Evolutionary conservation across 2,797 vertebrate species (phyloP).

Genomic region (Halcyon chelicuti): DNA sequence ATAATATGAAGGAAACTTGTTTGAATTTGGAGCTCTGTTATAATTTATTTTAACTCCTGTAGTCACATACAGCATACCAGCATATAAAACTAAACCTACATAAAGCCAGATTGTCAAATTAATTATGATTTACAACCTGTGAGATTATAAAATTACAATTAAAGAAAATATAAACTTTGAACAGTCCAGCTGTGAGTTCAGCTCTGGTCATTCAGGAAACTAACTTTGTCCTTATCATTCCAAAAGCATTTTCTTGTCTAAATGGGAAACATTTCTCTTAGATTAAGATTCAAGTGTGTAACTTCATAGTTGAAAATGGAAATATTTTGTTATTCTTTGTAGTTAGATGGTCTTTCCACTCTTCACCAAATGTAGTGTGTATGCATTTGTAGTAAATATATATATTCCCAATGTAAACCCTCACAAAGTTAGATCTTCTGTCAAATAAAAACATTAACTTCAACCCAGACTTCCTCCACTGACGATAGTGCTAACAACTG

Average conservation of each 20-base stretch:
- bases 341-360: not conserved
- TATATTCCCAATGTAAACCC: not conserved
- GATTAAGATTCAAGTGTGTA: slow-evolving; percentile 18
- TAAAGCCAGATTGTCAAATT: slow-evolving; percentile 47
- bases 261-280: slow-evolving; percentile 44
- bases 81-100: slow-evolving; percentile 18
- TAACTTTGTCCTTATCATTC: slow-evolving; percentile 62
- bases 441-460: not conserved
- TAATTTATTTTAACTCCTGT: slow-evolving; percentile 52
- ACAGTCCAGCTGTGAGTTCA: slow-evolving; percentile 34
- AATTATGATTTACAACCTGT: slow-evolving; percentile 58
- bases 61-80: slow-evolving; percentile 28
- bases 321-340: slow-evolving; percentile 47
- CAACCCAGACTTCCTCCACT: not conserved
- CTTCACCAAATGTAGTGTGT: not conserved
- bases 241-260: slow-evolving; percentile 58
- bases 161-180: slow-evolving; percentile 43
- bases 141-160: slow-evolving; percentile 57
- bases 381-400: not conserved
- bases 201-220: slow-evolving; percentile 45
- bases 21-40: slow-evolving; percentile 47
- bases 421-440: not conserved
- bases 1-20: slow-evolving; percentile 12
- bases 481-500: not conserved
- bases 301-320: slow-evolving; percentile 44